Percentiles rank a stretch among this genome's conserved stretches.
Conservation (phyloP, 2,888 invertebrate species). For the Aphodius sticticus region DNA sequence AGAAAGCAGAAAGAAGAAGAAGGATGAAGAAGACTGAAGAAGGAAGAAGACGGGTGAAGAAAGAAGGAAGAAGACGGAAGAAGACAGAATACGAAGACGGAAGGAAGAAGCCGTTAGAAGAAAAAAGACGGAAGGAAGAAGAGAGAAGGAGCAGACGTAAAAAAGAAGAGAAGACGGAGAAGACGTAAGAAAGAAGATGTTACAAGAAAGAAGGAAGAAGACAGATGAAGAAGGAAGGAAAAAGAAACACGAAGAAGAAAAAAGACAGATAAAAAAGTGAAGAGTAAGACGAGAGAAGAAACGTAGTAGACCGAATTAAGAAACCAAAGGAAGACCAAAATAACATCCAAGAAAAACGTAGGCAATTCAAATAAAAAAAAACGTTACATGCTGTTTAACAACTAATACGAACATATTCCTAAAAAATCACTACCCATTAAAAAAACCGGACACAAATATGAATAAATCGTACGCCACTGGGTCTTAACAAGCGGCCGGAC, state of each 20-base stretch:
- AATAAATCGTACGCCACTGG: not conserved
- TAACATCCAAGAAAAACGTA: not conserved
- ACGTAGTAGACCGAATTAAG: not conserved
- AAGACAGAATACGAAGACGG: not conserved
- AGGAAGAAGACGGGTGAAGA: not conserved
- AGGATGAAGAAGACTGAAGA: not conserved
- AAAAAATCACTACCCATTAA: too few species aligned
- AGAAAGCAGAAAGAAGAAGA: not conserved
- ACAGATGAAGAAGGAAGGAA: constrained; percentile 6
- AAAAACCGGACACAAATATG: too few species aligned
- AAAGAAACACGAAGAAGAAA: not conserved
- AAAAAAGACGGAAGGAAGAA: not conserved
- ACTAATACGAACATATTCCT: too few species aligned
- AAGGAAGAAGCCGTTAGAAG: not conserved
- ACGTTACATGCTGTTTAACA: too few species aligned
- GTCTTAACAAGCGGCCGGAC: not conserved
- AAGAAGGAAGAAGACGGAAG: not conserved
- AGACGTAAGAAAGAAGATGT: not conserved
- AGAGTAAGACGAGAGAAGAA: not conserved
- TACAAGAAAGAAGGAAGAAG: not conserved
- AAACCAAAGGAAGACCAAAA: not conserved
- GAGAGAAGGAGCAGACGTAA: not conserved
- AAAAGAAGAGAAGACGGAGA: not conserved
- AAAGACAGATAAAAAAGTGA: not conserved
- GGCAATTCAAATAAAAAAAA: too few species aligned